Percentiles rank a stretch among this genome's conserved stretches.
These are phyloP conservation scores for Phengaris arion DNA, from an alignment of 2,888 invertebrate species.

Conservation along the genomic window DNA sequence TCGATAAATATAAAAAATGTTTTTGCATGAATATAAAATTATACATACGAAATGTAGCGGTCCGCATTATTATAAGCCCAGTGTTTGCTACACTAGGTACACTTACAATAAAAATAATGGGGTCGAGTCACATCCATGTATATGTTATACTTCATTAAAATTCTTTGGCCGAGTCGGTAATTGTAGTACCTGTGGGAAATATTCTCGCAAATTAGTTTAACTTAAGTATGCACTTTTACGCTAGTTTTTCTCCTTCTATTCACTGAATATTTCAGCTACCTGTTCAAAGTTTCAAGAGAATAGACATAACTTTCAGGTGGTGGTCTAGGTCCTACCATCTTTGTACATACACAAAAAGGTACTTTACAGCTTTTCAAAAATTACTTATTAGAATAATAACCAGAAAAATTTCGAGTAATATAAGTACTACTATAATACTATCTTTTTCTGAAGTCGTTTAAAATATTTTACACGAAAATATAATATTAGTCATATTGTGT, in stretches of 20 bases:
- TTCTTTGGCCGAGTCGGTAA: constrained; percentile 15
- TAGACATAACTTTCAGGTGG: neutral
- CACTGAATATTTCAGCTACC: neutral
- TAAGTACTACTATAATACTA: no score
- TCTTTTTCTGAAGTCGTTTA: no score
- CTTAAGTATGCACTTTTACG: neutral
- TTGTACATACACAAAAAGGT: no score
- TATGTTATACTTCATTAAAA: constrained; percentile 21
- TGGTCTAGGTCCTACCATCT: no score
- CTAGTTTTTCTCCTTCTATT: constrained; percentile 5
- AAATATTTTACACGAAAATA: no score
- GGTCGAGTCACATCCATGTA: constrained; percentile 1
- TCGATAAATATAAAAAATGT: neutral
- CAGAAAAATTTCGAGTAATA: no score
- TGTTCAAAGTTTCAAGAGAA: constrained; percentile 9
- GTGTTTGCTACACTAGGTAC: neutral
- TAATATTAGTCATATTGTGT: no score
- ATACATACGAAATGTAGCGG: neutral
- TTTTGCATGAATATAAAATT: neutral
- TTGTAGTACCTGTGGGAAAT: constrained; percentile 23
- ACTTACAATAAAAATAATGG: constrained; percentile 13
- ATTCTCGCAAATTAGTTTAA: neutral
- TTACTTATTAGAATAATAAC: no score
- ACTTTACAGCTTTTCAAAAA: no score
- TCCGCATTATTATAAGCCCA: neutral